A percentile compares a stretch with the other conserved stretches of the same genome.
phyloP scores from a whole-genome alignment of 2,888 invertebrate species.

The Seira musarum region DNA sequence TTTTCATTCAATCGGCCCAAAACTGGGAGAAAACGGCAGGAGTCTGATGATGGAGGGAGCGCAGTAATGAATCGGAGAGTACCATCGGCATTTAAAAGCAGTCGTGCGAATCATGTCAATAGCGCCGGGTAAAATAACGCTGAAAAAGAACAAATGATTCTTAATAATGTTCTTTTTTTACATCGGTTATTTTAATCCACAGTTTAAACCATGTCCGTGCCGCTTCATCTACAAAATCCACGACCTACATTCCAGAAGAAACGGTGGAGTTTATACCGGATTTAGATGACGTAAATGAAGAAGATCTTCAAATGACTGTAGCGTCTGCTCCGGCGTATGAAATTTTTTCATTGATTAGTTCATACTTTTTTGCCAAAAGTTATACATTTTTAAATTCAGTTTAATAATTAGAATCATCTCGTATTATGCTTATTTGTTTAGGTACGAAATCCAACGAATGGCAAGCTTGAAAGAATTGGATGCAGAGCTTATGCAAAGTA shows the following conservation, averaged over 20 bases:
- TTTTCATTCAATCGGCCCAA: constrained; percentile 58
- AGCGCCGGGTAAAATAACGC: constrained; percentile 14
- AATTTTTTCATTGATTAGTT: constrained; percentile 17
- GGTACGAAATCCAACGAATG: constrained; percentile 67
- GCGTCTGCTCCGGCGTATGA: constrained; percentile 68
- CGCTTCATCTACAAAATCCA: constrained; percentile 23
- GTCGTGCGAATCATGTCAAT: constrained; percentile 37
- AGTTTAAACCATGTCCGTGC: constrained; percentile 44
- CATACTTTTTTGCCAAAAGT: background rate
- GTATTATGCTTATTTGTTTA: constrained; percentile 25
- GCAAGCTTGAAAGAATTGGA: constrained; percentile 68
- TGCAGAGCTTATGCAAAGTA: constrained; percentile 66
- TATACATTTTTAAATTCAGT: background rate
- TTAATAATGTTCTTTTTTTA: constrained; percentile 3
- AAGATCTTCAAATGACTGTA: constrained; percentile 66
- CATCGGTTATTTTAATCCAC: too few species aligned
- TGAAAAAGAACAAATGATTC: background rate
- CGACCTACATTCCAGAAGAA: constrained; percentile 52
- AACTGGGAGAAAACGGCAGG: constrained; percentile 47
- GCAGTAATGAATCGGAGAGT: constrained; percentile 17
- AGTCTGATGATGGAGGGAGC: constrained; percentile 33
- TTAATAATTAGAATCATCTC: too few species aligned
- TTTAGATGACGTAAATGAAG: constrained; percentile 67
- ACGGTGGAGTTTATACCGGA: constrained; percentile 66
- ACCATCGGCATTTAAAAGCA: constrained; percentile 44